Conservation (phyloP, 53 echinoderm and acorn worm genomes). For the Paelopatides confundens region DNA sequence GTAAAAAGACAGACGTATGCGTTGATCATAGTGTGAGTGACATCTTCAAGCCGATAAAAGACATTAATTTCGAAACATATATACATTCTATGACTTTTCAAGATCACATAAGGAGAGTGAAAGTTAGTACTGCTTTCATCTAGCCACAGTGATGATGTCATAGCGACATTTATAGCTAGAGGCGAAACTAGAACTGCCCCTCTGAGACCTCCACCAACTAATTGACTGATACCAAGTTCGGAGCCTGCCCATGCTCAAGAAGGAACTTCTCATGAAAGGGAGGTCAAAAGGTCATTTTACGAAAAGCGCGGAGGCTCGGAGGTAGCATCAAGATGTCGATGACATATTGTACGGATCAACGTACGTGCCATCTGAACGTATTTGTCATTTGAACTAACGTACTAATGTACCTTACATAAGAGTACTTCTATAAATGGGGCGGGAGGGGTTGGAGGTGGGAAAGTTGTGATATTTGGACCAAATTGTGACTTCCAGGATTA, state of each 20-base stretch:
- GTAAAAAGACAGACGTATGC: not conserved
- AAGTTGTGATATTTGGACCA: no score
- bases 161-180: not conserved
- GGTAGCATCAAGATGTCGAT: not conserved
- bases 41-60: not conserved
- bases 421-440: no score
- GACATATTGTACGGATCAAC: not conserved
- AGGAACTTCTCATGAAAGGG: not conserved
- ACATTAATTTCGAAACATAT: no score
- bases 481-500: no score
- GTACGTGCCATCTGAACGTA: not conserved
- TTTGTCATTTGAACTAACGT: no score
- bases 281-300: slow-evolving; percentile 9
- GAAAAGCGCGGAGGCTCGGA: not conserved
- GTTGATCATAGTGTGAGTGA: not conserved
- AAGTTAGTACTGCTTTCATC: no score
- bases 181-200: not conserved
- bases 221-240: slow-evolving; percentile 16
- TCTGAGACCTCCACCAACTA: slow-evolving; percentile 23
- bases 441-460: no score
- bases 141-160: no score
- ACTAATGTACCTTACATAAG: no score
- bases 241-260: not conserved
- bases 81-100: no score
- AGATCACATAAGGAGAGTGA: no score